Conservation (phyloP, 2,113 vertebrate species). For the Steatornis caripensis region DNA sequence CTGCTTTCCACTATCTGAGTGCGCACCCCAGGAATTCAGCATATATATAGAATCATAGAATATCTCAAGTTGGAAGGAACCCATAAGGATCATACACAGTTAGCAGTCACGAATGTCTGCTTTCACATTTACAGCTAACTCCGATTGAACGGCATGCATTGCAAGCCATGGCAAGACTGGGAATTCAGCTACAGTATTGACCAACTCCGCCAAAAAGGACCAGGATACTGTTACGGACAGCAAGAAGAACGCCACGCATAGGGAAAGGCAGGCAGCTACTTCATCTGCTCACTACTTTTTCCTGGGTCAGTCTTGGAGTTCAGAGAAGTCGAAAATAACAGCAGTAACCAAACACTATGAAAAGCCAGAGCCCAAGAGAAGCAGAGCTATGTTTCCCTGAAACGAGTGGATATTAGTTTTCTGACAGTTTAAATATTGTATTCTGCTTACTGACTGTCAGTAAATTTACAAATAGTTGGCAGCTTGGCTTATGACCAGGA, state of each 20-base stretch:
- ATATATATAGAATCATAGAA: neutral
- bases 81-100: neutral
- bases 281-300: neutral
- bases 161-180: neutral
- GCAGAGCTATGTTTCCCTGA: neutral
- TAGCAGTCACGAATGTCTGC: neutral
- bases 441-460: constrained; percentile 48
- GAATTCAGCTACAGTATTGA: neutral
- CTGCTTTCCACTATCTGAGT: neutral
- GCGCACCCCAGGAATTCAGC: neutral
- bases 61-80: neutral
- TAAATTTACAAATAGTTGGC: constrained; percentile 62
- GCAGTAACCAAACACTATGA: neutral
- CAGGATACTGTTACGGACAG: neutral
- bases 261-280: neutral
- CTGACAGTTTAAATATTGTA: constrained; percentile 57
- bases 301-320: neutral
- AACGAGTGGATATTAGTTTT: constrained; percentile 19
- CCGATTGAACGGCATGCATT: neutral
- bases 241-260: neutral
- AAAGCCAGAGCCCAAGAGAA: constrained; percentile 12
- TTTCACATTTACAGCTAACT: neutral
- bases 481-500: constrained; percentile 57
- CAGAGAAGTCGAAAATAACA: neutral
- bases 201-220: neutral